Percentiles rank a stretch among this genome's conserved stretches.
Conservation (phyloP, 2,113 vertebrate genomes). For the Eidolon helvum region DNA sequence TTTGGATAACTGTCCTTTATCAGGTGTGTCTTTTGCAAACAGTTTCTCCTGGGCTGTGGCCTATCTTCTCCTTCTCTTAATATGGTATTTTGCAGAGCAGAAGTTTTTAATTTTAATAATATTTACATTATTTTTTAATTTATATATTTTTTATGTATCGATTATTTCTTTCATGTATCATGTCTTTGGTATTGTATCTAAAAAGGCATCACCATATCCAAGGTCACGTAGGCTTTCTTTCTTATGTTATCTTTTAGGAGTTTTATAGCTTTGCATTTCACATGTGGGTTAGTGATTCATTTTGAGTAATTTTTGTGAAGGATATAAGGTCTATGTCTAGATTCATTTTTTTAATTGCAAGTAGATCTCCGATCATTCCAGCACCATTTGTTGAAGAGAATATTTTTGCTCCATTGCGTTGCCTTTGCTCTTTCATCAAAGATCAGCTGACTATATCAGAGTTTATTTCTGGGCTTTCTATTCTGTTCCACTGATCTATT, state of each 20-base stretch:
- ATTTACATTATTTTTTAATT: neutral
- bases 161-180: neutral
- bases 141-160: neutral
- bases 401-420: neutral
- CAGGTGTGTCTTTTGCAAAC: neutral
- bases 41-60: neutral
- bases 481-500: neutral
- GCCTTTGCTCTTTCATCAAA: neutral
- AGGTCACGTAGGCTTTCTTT: neutral
- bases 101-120: neutral
- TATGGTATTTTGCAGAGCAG: neutral
- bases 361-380: neutral
- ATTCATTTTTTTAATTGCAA: neutral
- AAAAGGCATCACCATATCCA: neutral
- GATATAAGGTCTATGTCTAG: neutral
- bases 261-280: neutral
- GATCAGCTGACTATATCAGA: neutral
- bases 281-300: neutral
- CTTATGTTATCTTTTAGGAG: neutral
- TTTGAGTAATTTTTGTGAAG: neutral
- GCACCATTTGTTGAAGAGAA: neutral
- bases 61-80: neutral
- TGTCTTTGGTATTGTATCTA: neutral
- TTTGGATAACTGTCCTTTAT: neutral
- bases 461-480: neutral